These are phyloP conservation scores for Lordiphosa andalusiaca DNA, from an alignment of 2,888 invertebrate genomes.

Conservation along the genomic window DNA sequence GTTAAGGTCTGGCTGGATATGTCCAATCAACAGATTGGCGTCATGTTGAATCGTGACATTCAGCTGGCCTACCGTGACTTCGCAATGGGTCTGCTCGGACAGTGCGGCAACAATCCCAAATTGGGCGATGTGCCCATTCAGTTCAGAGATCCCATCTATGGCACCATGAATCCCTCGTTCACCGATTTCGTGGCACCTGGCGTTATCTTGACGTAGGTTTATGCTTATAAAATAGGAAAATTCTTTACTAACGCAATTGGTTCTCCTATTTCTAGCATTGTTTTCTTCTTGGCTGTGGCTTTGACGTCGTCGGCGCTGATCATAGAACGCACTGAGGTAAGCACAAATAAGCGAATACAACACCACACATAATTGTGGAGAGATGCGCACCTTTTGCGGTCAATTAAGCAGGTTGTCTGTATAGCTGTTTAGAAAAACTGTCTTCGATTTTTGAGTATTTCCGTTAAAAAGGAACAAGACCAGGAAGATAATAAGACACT, in stretches of 20 bases:
- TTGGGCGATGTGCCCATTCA: conserved; percentile 94
- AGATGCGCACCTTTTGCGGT: too few relatives aligned
- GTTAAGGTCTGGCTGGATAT: conserved; percentile 95
- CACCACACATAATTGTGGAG: too few relatives aligned
- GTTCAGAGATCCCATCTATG: conserved; percentile 93
- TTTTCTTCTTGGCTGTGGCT: conserved; percentile 97
- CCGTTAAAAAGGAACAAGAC: too few relatives aligned
- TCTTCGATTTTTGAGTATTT: too few relatives aligned
- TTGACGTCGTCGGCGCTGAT: conserved; percentile 95
- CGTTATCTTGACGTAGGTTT: conserved; percentile 92
- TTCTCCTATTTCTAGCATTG: conserved; percentile 85
- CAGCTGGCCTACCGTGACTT: conserved; percentile 93
- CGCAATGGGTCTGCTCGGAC: conserved; percentile 86
- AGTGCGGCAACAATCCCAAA: conserved; percentile 90
- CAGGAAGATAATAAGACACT: too few relatives aligned
- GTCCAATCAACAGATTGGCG: conserved; percentile 97
- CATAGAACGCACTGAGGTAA: conserved; percentile 91
- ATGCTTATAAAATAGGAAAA: conserved; percentile 5
- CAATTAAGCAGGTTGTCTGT: too few relatives aligned
- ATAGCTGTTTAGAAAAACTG: too few relatives aligned
- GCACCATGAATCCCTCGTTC: conserved; percentile 93
- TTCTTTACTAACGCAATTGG: conserved; percentile 4
- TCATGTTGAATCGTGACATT: conserved; percentile 92
- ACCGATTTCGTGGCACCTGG: conserved; percentile 98
- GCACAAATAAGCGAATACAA: conserved; percentile 13